Percentiles rank a stretch among this genome's conserved stretches.
Evolutionary conservation across 2,888 invertebrate genomes (phyloP).

Genomic region (Sesamia inferens): DNA sequence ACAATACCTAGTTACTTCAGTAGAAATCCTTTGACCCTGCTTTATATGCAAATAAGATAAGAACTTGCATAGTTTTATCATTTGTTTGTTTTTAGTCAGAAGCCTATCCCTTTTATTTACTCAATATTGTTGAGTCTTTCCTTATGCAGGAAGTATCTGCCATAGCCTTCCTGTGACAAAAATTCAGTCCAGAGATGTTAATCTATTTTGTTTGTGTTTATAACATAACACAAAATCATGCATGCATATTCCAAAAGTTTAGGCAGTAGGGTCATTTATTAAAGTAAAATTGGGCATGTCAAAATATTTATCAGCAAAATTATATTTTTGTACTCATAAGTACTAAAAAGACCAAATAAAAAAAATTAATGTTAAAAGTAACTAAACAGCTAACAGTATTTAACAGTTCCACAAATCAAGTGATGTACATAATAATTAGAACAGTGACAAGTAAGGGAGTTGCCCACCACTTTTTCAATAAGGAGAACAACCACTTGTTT

Average conservation of each 20-base stretch:
- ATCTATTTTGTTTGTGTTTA: neutral
- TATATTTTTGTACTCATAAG: neutral
- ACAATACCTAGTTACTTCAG: slow-evolving; percentile 1
- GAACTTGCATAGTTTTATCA: slow-evolving; percentile 29
- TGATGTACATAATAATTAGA: slow-evolving; percentile 37
- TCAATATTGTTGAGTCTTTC: slow-evolving; percentile 2
- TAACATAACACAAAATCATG: neutral
- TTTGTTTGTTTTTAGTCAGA: slow-evolving; percentile 41
- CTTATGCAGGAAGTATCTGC: neutral
- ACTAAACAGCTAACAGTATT: neutral
- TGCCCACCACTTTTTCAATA: slow-evolving; percentile 33
- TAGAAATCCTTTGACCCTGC: slow-evolving; percentile 32
- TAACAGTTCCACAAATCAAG: slow-evolving; percentile 21
- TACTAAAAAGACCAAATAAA: neutral
- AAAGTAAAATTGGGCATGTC: neutral
- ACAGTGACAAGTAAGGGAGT: slow-evolving; percentile 46
- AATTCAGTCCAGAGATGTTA: neutral
- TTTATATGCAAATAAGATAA: slow-evolving; percentile 24
- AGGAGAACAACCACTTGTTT: slow-evolving; percentile 42
- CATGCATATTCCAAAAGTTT: neutral
- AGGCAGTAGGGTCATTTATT: neutral
- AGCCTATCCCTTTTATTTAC: slow-evolving; percentile 28
- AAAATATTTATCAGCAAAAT: neutral
- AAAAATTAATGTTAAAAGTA: neutral
- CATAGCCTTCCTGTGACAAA: neutral